Percentiles rank a stretch among this genome's conserved stretches.
These are phyloP conservation scores for Crenichthys baileyi DNA, from an alignment of 2,797 vertebrate genomes.

Conservation along the genomic window DNA sequence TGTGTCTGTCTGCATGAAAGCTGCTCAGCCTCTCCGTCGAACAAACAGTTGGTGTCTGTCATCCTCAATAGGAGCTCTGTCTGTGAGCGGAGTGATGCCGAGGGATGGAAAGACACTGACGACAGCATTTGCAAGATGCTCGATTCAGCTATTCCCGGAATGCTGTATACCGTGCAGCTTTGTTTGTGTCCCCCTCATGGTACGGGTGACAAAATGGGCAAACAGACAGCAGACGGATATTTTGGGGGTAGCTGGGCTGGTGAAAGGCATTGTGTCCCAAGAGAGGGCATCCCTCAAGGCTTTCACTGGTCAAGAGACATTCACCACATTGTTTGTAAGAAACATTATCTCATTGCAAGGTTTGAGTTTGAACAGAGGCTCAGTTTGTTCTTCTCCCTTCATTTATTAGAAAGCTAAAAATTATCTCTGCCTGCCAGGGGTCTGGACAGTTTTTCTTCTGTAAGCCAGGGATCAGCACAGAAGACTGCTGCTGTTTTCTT, in stretches of 20 bases:
- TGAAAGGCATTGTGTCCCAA: constrained; percentile 42
- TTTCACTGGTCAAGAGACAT: constrained; percentile 62
- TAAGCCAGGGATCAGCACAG: constrained; percentile 63
- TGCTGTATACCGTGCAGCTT: constrained; percentile 44
- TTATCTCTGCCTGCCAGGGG: constrained; percentile 42
- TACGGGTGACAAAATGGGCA: constrained; percentile 50
- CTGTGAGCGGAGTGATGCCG: constrained; percentile 31
- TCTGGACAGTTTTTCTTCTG: constrained; percentile 65
- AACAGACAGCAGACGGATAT: constrained; percentile 40
- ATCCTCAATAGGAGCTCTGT: constrained; percentile 69
- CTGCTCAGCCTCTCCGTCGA: constrained; percentile 37
- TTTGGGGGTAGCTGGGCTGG: constrained; percentile 26
- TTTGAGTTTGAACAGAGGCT: constrained; percentile 64
- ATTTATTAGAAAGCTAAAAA: constrained; percentile 75
- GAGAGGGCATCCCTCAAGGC: constrained; percentile 64
- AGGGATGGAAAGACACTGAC: constrained; percentile 43
- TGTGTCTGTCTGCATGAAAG: constrained; percentile 38
- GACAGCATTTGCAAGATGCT: constrained; percentile 23
- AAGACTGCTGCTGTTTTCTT: constrained; percentile 68
- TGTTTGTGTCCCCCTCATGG: constrained; percentile 58
- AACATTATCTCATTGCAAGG: constrained; percentile 67
- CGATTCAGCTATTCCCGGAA: constrained; percentile 65
- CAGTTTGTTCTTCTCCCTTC: constrained; percentile 55
- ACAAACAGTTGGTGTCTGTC: constrained; percentile 39
- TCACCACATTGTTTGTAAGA: constrained; percentile 68